These are phyloP conservation scores for Drosophila leontia DNA, from an alignment of 1,140 invertebrate species.

Conservation along the genomic window DNA sequence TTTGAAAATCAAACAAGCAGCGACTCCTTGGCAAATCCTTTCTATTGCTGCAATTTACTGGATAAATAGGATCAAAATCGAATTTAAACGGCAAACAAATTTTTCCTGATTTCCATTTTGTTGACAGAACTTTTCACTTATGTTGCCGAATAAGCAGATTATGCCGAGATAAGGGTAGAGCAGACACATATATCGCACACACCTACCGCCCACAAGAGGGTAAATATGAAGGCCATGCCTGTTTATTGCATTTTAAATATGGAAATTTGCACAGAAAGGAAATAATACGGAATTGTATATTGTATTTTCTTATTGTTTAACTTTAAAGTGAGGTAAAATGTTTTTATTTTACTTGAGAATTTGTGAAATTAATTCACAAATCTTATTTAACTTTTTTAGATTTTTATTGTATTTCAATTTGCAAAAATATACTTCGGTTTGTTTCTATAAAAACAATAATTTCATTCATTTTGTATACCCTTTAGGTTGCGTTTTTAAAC, in stretches of 20 bases:
- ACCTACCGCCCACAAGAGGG: constrained; percentile 42
- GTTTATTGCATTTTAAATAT: not conserved
- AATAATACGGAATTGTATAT: not conserved
- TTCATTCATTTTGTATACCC: not conserved
- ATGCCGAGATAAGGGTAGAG: constrained; percentile 59
- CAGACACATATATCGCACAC: constrained; percentile 41
- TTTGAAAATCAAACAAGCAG: constrained; percentile 78
- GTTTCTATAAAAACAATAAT: not conserved
- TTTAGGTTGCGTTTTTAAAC: constrained; percentile 25
- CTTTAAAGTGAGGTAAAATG: not conserved
- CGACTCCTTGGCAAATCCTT: constrained; percentile 71
- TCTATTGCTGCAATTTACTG: constrained; percentile 84
- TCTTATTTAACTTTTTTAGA: too few relatives aligned
- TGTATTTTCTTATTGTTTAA: not conserved
- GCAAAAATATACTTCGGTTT: not conserved
- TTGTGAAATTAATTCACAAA: not conserved
- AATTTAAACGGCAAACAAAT: constrained; percentile 84
- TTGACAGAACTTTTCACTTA: constrained; percentile 84
- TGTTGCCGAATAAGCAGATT: constrained; percentile 81
- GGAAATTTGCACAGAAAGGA: not conserved
- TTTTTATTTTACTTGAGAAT: not conserved
- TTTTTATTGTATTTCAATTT: not conserved
- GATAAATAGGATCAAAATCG: constrained; percentile 85
- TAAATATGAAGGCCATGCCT: constrained; percentile 9
- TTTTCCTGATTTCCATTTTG: constrained; percentile 80